These are phyloP conservation scores for Callopanchax toddi DNA, from an alignment of 2,113 vertebrate species.

Conservation along the genomic window DNA sequence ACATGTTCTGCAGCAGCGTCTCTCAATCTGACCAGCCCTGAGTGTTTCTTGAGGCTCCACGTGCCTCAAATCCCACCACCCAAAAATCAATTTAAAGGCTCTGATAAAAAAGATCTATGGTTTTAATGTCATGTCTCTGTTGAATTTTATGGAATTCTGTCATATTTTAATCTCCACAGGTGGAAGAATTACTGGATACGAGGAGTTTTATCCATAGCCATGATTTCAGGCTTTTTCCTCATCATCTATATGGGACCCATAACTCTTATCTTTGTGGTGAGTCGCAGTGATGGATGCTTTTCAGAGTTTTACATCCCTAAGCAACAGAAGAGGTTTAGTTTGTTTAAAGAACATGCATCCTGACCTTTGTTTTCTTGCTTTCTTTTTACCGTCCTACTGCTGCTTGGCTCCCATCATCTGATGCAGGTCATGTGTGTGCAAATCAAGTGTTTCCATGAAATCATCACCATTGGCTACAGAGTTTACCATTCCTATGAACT, in stretches of 20 bases:
- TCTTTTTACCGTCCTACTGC: no score
- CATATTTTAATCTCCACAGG: constrained; percentile 70
- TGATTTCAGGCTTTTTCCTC: constrained; percentile 92
- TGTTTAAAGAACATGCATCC: background rate
- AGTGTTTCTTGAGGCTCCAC: no score
- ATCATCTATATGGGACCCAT: constrained; percentile 94
- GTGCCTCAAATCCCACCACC: no score
- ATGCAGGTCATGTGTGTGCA: constrained; percentile 92
- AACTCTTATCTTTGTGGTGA: constrained; percentile 85
- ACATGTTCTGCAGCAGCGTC: no score
- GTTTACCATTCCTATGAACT: constrained; percentile 96
- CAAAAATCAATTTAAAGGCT: no score
- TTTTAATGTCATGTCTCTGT: no score
- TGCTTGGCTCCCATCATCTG: constrained; percentile 32
- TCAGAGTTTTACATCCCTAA: no score
- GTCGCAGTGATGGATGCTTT: background rate
- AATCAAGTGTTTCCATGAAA: constrained; percentile 98
- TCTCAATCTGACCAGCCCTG: no score
- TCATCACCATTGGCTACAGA: constrained; percentile 97
- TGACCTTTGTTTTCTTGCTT: no score
- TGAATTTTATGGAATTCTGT: no score
- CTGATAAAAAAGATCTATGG: no score
- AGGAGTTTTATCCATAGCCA: constrained; percentile 91
- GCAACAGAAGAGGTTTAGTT: no score
- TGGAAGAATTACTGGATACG: constrained; percentile 99